These are phyloP conservation scores for Bufotes viridis DNA, from an alignment of 2,797 vertebrate species.

Conservation along the genomic window DNA sequence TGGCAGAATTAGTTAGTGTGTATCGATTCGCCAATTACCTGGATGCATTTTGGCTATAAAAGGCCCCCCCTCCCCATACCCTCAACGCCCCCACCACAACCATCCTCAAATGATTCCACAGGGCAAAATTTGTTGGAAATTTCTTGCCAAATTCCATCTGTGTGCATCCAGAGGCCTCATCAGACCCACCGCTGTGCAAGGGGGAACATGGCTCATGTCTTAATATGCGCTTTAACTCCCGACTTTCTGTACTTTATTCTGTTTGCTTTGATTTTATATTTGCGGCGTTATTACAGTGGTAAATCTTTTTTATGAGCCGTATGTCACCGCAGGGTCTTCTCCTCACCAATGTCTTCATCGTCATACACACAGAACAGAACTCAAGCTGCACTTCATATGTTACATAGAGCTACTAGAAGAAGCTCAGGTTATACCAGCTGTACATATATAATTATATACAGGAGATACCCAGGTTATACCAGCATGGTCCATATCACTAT, in stretches of 20 bases:
- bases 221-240: neutral
- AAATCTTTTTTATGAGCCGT: slow-evolving; percentile 4
- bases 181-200: neutral
- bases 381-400: neutral
- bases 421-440: neutral
- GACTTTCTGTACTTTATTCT: slow-evolving; percentile 2
- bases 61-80: neutral
- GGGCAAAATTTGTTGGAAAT: neutral
- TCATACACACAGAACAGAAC: neutral
- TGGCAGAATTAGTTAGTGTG: too few relatives aligned
- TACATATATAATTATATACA: neutral
- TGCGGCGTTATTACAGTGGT: slow-evolving; percentile 8
- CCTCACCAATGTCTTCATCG: neutral
- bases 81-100: neutral
- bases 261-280: slow-evolving; percentile 11
- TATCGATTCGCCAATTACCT: too few relatives aligned
- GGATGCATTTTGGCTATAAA: neutral
- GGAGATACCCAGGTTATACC: neutral
- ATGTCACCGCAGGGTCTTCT: neutral
- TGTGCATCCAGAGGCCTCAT: neutral
- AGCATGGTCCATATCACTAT: neutral
- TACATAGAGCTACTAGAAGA: neutral
- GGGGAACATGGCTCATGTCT: neutral
- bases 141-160: neutral
- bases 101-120: neutral